Base-by-base conservation (phyloP, 2,113 vertebrate genomes). In the Gobius niger region DNA sequence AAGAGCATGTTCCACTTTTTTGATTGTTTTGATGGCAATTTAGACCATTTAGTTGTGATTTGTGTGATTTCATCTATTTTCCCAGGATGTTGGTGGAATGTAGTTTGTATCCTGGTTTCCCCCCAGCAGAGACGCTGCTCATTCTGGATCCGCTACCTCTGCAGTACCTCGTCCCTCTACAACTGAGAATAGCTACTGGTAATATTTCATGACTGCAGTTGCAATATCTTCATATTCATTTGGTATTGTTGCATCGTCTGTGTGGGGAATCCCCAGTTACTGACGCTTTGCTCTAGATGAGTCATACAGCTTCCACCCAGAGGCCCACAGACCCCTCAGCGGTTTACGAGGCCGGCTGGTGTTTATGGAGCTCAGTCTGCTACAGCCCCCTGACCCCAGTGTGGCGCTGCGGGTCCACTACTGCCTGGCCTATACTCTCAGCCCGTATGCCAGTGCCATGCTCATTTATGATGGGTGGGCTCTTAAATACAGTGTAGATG, bases 391-490 rank as follows among this genome's bases (percentile, higher is more conserved):
- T 0, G 68, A 80, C 13, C 70, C 79, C 0, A 46, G 14, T 59
- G 24, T 82, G 73, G 60, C 80, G 69, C 82, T 89, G 70, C 75
- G 87, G 69, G 84, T 90, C 44, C 82, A 90, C 64, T 90, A 85
- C 70, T 91, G 90, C 74, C 24, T 88, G 69, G 89, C 85, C 34
- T 85, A 82, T 78, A 72, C 77, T 9, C 65, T 44, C 0, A 24
- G 70, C 7, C 84, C 87, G 0, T n/a, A 70, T 3, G 9, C 47
- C 70, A 72, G 60, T 67, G 84, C 84, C 81, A 73, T 80, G 59
- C 76, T 69, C 5, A 61, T 89, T 44, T 85, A 90, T 11, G 77
- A 89, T 9, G 64, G 89, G 90, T 91, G 54, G n/a, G 88, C 74
- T 14, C 24, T 5, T 8, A 4, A 4, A 54, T 2, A 47, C 24